Evolutionary conservation across 2,113 vertebrate genomes (phyloP).

Genomic region (Garra rufa): DNA sequence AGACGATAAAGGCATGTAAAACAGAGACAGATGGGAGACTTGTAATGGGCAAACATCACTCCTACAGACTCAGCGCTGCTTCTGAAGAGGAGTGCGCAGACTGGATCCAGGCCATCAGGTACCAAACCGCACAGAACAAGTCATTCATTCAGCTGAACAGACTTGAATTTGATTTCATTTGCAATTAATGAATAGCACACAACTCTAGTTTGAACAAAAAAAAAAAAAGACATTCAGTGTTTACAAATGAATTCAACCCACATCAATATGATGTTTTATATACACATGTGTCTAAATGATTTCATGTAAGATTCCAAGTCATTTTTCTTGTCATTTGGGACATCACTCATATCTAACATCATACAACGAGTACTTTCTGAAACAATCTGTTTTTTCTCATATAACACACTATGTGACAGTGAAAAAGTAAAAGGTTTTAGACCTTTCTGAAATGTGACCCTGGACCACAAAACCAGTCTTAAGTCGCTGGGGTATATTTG

Average conservation of each 20-base stretch:
- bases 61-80: slow-evolving; percentile 88
- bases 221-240: background rate
- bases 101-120: slow-evolving; percentile 93
- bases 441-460: too few species aligned
- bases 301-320: too few species aligned
- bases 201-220: background rate
- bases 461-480: too few species aligned
- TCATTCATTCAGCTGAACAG: background rate
- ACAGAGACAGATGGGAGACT: slow-evolving; percentile 87
- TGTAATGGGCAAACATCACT: slow-evolving; percentile 92
- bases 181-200: background rate
- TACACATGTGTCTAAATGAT: too few species aligned
- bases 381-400: background rate
- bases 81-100: slow-evolving; percentile 81
- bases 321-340: background rate
- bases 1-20: slow-evolving; percentile 96
- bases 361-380: background rate
- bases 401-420: background rate
- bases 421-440: too few species aligned
- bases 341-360: background rate
- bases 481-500: too few species aligned
- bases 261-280: background rate
- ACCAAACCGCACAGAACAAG: background rate
- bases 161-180: too few species aligned
- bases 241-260: background rate